Percentiles rank a stretch among this genome's conserved stretches.
These are phyloP conservation scores for Leptopterna dolabrata DNA, from an alignment of 2,888 invertebrate species.

Conservation along the genomic window DNA sequence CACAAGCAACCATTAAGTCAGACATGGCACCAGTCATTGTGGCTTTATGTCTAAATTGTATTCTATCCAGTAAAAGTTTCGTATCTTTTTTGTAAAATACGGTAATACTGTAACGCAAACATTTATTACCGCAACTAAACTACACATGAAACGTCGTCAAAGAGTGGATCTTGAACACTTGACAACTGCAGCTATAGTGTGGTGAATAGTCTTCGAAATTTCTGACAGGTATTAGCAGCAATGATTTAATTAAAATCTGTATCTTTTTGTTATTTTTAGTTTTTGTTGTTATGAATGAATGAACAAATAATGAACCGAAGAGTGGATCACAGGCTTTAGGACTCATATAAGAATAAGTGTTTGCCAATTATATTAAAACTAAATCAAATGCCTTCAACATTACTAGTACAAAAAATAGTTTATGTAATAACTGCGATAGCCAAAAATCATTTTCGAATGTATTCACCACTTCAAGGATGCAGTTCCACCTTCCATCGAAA, in stretches of 20 bases:
- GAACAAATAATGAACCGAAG: too few species aligned
- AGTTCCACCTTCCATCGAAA: neutral
- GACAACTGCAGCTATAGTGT: neutral
- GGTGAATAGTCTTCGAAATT: slow-evolving; percentile 1
- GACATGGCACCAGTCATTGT: slow-evolving; percentile 25
- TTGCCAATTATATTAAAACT: too few species aligned
- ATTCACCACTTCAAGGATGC: neutral
- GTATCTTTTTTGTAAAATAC: neutral
- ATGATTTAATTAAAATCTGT: too few species aligned
- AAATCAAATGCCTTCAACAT: too few species aligned
- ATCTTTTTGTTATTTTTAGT: too few species aligned
- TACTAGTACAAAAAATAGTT: too few species aligned
- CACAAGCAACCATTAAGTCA: slow-evolving; percentile 28
- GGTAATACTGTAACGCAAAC: neutral
- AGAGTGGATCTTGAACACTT: slow-evolving; percentile 36
- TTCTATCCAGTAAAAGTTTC: neutral
- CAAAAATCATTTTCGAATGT: neutral
- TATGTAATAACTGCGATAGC: too few species aligned
- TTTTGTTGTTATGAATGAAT: too few species aligned
- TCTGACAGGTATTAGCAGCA: too few species aligned
- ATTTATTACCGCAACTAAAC: slow-evolving; percentile 26
- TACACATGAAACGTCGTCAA: slow-evolving; percentile 31
- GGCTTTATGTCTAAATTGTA: slow-evolving; percentile 30
- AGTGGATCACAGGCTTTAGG: too few species aligned
- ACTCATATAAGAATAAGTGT: too few species aligned